These are phyloP conservation scores for Netelia fuscicornis DNA, from an alignment of 2,888 invertebrate species.

Conservation along the genomic window DNA sequence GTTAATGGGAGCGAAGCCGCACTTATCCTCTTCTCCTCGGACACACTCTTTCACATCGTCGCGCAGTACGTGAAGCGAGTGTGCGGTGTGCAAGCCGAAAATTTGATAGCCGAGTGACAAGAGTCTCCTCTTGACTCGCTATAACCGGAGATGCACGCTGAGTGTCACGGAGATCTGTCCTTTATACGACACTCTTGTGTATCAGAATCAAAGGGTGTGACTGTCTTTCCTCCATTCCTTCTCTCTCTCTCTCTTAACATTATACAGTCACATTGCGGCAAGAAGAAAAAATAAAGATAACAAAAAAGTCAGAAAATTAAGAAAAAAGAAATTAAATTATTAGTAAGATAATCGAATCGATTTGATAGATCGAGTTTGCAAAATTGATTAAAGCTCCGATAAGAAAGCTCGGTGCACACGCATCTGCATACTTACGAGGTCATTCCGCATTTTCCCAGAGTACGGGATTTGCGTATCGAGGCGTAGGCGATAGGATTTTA, in stretches of 20 bases:
- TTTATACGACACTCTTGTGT: constrained; percentile 51
- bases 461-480: no score
- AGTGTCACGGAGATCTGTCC: constrained; percentile 45
- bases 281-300: background rate
- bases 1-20: constrained; percentile 68
- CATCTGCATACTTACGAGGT: no score
- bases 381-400: constrained; percentile 15
- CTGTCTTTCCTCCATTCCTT: constrained; percentile 22
- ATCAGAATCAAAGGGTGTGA: constrained; percentile 45
- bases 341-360: background rate
- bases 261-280: background rate
- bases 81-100: constrained; percentile 63
- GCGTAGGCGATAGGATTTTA: no score
- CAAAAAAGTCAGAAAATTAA: background rate
- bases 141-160: constrained; percentile 63
- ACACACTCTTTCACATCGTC: constrained; percentile 27
- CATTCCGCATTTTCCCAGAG: no score
- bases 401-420: constrained; percentile 4
- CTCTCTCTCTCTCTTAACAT: constrained; percentile 22
- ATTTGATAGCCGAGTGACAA: constrained; percentile 69
- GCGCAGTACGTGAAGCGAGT: constrained; percentile 49
- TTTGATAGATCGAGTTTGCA: constrained; percentile 5
- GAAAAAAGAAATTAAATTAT: background rate
- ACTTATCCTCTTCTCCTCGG: constrained; percentile 54
- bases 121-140: constrained; percentile 61